phyloP scores from a whole-genome alignment of 2,113 vertebrate genomes.

The Rutilus rutilus region DNA sequence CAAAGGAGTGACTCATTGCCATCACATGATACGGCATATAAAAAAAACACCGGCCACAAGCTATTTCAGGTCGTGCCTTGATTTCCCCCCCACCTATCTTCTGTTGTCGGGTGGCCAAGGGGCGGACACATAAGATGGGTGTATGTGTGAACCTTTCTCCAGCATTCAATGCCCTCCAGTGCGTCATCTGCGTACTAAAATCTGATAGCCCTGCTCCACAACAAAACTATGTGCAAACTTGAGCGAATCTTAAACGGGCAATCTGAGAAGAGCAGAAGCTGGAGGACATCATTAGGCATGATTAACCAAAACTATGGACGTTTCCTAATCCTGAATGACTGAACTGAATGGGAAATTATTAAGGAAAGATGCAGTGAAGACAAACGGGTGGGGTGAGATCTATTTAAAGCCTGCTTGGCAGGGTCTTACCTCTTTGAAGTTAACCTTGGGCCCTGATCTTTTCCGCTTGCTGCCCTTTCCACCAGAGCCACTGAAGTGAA shows the following conservation, averaged over 20 bases:
- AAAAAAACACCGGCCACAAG: background rate
- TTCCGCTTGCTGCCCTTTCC: slow-evolving; percentile 85
- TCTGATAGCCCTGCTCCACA: slow-evolving; percentile 21
- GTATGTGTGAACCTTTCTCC: slow-evolving; percentile 11
- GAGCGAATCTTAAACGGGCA: background rate
- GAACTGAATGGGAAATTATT: background rate
- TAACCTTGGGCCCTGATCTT: slow-evolving; percentile 74
- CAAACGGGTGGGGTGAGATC: slow-evolving; percentile 31
- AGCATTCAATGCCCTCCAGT: background rate
- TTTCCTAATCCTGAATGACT: background rate
- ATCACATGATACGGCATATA: slow-evolving; percentile 33
- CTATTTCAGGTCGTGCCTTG: slow-evolving; percentile 41
- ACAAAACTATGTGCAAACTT: background rate
- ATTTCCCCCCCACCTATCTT: slow-evolving; percentile 42
- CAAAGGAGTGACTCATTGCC: slow-evolving; percentile 42
- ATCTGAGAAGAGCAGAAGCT: background rate
- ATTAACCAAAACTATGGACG: background rate
- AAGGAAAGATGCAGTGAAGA: background rate
- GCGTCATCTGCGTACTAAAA: slow-evolving; percentile 5
- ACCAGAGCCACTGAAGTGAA: slow-evolving; percentile 78
- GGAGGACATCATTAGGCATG: background rate
- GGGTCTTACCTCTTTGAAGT: slow-evolving; percentile 88
- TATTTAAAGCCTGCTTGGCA: slow-evolving; percentile 60
- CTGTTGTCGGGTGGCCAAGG: slow-evolving; percentile 20
- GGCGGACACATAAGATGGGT: slow-evolving; percentile 14